phyloP scores from a whole-genome alignment of 1,140 invertebrate genomes.

The Temnothorax nylanderi region DNA sequence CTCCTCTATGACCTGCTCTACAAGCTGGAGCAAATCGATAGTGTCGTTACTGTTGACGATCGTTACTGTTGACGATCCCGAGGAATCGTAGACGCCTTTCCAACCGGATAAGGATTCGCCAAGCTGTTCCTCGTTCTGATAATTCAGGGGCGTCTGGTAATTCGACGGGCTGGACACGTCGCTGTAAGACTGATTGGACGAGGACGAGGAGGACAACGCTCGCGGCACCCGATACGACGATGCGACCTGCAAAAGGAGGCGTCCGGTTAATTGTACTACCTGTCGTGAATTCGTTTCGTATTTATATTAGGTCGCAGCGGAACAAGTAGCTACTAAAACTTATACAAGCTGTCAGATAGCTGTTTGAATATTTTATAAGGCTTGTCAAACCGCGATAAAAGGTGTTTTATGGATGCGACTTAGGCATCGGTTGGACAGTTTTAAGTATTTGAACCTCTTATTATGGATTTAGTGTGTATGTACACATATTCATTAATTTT shows the following conservation, averaged over 20 bases:
- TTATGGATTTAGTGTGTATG: not conserved
- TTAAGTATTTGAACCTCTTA: not conserved
- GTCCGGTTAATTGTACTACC: not conserved
- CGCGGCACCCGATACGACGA: constrained; percentile 50
- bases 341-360: not conserved
- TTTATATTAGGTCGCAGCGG: not conserved
- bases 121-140: constrained; percentile 66
- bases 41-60: constrained; percentile 68
- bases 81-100: constrained; percentile 62
- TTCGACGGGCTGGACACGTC: constrained; percentile 74
- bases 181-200: constrained; percentile 76
- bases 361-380: not conserved
- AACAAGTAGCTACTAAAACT: not conserved
- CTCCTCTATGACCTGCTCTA: constrained; percentile 71
- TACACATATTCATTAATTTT: not conserved
- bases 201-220: constrained; percentile 71
- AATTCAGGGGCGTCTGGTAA: constrained; percentile 62
- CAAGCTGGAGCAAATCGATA: constrained; percentile 71
- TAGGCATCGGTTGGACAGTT: not conserved
- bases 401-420: not conserved
- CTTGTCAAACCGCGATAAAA: constrained; percentile 10
- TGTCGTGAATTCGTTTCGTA: constrained; percentile 12
- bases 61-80: constrained; percentile 44
- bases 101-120: constrained; percentile 62
- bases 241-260: constrained; percentile 1